Evolutionary conservation across 2,888 invertebrate species (phyloP).

Genomic region (Callyntrura sp.): DNA sequence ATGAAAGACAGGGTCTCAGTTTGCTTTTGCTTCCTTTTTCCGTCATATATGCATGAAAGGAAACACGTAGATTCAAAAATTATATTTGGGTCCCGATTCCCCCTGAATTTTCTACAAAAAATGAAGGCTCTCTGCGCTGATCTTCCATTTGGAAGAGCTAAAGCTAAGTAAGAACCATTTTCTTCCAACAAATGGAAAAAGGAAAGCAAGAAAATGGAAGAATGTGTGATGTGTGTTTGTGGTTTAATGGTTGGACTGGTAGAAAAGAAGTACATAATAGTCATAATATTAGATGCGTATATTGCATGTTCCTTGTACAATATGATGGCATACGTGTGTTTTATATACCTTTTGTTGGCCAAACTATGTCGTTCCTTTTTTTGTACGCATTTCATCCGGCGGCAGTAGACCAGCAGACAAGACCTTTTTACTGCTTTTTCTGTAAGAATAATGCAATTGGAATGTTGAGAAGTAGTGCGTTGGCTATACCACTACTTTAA

Average conservation of each 20-base stretch:
- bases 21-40: too few relatives aligned
- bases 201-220: constrained; percentile 16
- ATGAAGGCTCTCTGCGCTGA: background rate
- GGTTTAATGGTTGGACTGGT: constrained; percentile 45
- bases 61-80: too few relatives aligned
- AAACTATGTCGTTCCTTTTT: background rate
- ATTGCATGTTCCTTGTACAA: background rate
- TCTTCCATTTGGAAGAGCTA: background rate
- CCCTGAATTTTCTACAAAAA: background rate
- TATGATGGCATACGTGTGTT: background rate
- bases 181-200: constrained; percentile 19
- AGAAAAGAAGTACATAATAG: background rate
- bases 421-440: background rate
- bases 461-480: constrained; percentile 3
- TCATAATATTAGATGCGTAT: background rate
- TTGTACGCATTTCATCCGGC: constrained; percentile 50
- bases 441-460: constrained; percentile 29
- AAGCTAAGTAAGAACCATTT: background rate
- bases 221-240: constrained; percentile 40
- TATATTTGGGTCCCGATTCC: too few relatives aligned
- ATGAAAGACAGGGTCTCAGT: too few relatives aligned
- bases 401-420: constrained; percentile 10
- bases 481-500: background rate
- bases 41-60: too few relatives aligned
- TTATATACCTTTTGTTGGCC: background rate